A percentile compares a stretch with the other conserved stretches of the same genome.
phyloP scores from a whole-genome alignment of 53 echinoderm and acorn worm genomes.

The Paelopatides confundens region DNA sequence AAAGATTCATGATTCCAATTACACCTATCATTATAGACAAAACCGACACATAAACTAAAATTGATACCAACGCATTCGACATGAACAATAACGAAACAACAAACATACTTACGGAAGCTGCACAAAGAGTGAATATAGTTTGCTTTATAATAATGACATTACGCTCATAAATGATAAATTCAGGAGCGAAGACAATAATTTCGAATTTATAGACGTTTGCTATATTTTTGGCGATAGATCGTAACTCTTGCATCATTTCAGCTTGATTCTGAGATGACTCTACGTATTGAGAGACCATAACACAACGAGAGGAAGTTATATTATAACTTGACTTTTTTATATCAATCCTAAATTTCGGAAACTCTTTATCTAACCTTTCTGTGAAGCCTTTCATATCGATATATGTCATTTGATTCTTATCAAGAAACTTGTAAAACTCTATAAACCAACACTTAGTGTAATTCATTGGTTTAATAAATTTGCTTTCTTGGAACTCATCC shows the following conservation, averaged over 20 bases:
- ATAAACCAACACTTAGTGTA: no score
- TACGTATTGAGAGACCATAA: slow-evolving; percentile 39
- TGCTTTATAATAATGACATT: not conserved
- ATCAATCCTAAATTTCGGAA: slow-evolving; percentile 57
- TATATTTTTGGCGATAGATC: no score
- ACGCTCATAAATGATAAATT: not conserved
- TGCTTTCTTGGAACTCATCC: no score
- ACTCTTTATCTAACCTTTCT: slow-evolving; percentile 1
- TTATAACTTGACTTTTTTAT: slow-evolving; percentile 55
- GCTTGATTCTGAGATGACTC: slow-evolving; percentile 35
- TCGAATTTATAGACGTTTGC: slow-evolving; percentile 31
- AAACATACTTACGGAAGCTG: slow-evolving; percentile 23
- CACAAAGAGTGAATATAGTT: slow-evolving; percentile 1
- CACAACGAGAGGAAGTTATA: slow-evolving; percentile 62
- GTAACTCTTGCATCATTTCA: slow-evolving; percentile 40
- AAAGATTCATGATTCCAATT: slow-evolving; percentile 34
- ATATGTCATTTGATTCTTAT: no score
- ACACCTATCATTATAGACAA: slow-evolving; percentile 35
- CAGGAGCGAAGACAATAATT: slow-evolving; percentile 47
- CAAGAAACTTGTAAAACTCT: no score
- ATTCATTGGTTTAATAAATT: no score
- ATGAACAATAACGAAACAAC: slow-evolving; percentile 15
- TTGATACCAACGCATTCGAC: not conserved
- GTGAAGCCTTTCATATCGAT: no score
- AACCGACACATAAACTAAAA: slow-evolving; percentile 13